A percentile compares a stretch with the other conserved stretches of the same genome.
These are phyloP conservation scores for Leptinotarsa texana DNA, from an alignment of 1,140 invertebrate genomes.

Conservation along the genomic window DNA sequence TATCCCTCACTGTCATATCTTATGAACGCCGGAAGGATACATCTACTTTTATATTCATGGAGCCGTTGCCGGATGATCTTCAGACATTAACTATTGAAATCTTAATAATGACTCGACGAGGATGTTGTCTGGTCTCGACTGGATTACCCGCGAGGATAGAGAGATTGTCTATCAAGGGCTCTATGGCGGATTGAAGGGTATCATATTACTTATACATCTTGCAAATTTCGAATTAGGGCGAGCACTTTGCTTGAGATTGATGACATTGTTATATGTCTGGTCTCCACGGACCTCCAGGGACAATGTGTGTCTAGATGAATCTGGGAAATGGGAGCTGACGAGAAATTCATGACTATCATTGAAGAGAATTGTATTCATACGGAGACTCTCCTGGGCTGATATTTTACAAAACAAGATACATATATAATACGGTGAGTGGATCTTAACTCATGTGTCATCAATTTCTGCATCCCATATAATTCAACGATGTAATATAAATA, in stretches of 20 bases:
- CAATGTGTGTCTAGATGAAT: background rate
- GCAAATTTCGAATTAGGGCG: background rate
- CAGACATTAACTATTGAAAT: background rate
- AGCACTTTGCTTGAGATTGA: background rate
- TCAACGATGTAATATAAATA: too few relatives aligned
- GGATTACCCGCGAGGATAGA: background rate
- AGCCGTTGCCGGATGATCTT: background rate
- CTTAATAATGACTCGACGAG: constrained; percentile 4
- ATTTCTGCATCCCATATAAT: too few relatives aligned
- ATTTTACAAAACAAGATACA: too few relatives aligned
- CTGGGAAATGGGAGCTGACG: too few relatives aligned
- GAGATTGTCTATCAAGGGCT: background rate
- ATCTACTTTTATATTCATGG: constrained; percentile 8
- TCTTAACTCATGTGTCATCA: too few relatives aligned
- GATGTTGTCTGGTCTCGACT: constrained; percentile 1
- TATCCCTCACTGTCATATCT: background rate
- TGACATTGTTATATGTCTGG: background rate
- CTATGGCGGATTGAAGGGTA: background rate
- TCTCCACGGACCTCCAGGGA: background rate
- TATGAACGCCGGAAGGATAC: background rate
- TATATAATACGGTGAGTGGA: too few relatives aligned
- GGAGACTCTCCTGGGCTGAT: too few relatives aligned
- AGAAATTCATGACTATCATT: too few relatives aligned
- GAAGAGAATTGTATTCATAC: too few relatives aligned
- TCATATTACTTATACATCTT: constrained; percentile 7